Base-by-base conservation (phyloP, 2,888 invertebrate species). In the Zhengitettix transpicula region DNA sequence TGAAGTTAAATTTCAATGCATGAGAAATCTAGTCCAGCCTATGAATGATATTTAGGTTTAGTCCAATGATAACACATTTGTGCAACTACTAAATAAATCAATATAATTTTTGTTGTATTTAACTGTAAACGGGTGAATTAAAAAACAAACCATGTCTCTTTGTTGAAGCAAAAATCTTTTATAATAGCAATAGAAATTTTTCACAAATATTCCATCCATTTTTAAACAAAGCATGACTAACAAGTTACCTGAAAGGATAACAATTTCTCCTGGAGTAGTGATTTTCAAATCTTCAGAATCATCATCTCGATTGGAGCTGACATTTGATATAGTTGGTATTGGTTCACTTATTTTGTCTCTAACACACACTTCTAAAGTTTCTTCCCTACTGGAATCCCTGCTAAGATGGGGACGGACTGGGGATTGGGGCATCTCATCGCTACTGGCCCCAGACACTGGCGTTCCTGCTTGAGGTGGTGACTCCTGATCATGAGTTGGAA, bases 311-410 rank as follows among this genome's bases (percentile, higher is more conserved):
- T 47, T 41, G 7, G 28, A 11, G 59, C 52, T 52, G 52, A 42
- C 10, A 58, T 56, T 51, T 59, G 40, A n/a, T 53, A 56, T 53
- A 61, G 41, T 14, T 47, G 14, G 47, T 12, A 47, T 47, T 47
- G 28, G 28, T 28, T 28, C 28, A 28, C 28, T 28, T 14, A n/a
- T 47, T 47, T 47, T 47, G 47, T 47, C 47, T 47, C n/a, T 47
- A 47, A 47, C 47, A 47, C 47, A 14, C 14, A 47, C 47, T 14
- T 47, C 58, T 40, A 40, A 16, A 15, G 15, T 16, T 59, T 56
- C 59, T 59, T 59, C 59, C 52, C 59, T 52, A 59, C 56, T 42
- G 52, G 56, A 56, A 56, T 60, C 57, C 57, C 56, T 57, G 44
- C 52, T 52, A 11, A 53, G 16, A 15, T 40, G 44, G 54, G 60